Conservation (phyloP, 2,888 invertebrate genomes). For the Meganola albula region DNA sequence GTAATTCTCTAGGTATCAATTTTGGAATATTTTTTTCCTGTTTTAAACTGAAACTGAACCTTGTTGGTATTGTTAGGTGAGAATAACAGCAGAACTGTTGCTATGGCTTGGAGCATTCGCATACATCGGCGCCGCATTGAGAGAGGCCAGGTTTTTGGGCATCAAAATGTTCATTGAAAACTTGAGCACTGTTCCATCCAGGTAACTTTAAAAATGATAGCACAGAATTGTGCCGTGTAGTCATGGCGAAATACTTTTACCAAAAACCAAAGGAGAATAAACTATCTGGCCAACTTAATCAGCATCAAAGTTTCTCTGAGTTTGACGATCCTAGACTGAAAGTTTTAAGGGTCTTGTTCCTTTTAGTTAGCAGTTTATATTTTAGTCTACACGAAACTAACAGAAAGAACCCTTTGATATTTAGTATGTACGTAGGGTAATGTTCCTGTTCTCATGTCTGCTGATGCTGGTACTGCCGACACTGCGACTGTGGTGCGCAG, state of each 20-base stretch:
- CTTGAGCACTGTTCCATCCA: slow-evolving; percentile 82
- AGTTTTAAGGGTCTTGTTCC: no score
- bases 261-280: no score
- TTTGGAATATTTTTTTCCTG: not conserved
- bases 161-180: slow-evolving; percentile 96
- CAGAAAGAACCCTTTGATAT: no score
- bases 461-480: slow-evolving; percentile 92
- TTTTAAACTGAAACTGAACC: slow-evolving; percentile 3
- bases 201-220: no score
- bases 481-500: slow-evolving; percentile 88
- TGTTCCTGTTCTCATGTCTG: slow-evolving; percentile 96
- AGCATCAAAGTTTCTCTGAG: no score
- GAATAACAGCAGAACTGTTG: slow-evolving; percentile 86
- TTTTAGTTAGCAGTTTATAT: no score
- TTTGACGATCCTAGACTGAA: no score
- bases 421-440: slow-evolving; percentile 79
- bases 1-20: slow-evolving; percentile 29
- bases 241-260: no score
- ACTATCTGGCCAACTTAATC: no score
- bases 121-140: slow-evolving; percentile 89
- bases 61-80: slow-evolving; percentile 59
- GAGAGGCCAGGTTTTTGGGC: slow-evolving; percentile 94
- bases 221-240: no score
- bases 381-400: no score
- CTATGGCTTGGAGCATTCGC: slow-evolving; percentile 89